Percentiles rank a stretch among this genome's conserved stretches.
Conservation (phyloP, 2,888 invertebrate genomes). For the Sussaba pulchella region DNA sequence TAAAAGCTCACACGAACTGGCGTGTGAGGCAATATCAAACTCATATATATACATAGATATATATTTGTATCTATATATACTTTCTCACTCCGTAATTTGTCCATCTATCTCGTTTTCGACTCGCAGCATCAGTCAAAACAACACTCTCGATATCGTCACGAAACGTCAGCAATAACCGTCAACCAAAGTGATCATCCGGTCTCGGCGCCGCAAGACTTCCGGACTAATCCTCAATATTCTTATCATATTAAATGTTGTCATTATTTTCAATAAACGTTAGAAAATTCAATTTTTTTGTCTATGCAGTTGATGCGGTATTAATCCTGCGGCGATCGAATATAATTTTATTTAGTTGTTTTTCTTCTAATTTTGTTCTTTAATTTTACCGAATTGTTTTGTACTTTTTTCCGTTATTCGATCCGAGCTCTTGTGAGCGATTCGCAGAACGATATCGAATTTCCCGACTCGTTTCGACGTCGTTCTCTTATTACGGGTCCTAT, state of each 20-base stretch:
- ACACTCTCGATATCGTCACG: slow-evolving; percentile 24
- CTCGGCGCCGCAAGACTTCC: slow-evolving; percentile 6
- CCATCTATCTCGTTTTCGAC: background rate
- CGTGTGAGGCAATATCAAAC: slow-evolving; percentile 14
- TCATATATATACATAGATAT: slow-evolving; percentile 7
- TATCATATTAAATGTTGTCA: slow-evolving; percentile 63
- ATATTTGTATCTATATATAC: background rate
- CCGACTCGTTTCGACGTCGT: slow-evolving; percentile 3
- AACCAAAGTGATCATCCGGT: slow-evolving; percentile 36
- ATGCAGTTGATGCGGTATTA: slow-evolving; percentile 7
- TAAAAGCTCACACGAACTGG: slow-evolving; percentile 40
- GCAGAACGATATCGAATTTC: slow-evolving; percentile 52
- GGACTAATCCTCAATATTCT: slow-evolving; percentile 42
- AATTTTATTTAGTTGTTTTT: background rate
- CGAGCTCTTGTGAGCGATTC: slow-evolving; percentile 35
- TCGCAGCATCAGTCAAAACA: slow-evolving; percentile 17
- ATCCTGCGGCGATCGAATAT: background rate
- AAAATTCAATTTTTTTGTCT: slow-evolving; percentile 55
- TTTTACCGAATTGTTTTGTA: slow-evolving; percentile 8
- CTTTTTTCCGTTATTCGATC: slow-evolving; percentile 42
- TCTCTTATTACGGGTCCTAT: slow-evolving; percentile 42
- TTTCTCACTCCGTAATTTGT: slow-evolving; percentile 24
- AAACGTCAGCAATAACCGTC: slow-evolving; percentile 5
- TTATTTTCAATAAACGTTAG: slow-evolving; percentile 69
- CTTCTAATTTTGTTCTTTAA: background rate